Base-by-base conservation (phyloP, 2,888 invertebrate genomes). In the Lochmaea capreae region DNA sequence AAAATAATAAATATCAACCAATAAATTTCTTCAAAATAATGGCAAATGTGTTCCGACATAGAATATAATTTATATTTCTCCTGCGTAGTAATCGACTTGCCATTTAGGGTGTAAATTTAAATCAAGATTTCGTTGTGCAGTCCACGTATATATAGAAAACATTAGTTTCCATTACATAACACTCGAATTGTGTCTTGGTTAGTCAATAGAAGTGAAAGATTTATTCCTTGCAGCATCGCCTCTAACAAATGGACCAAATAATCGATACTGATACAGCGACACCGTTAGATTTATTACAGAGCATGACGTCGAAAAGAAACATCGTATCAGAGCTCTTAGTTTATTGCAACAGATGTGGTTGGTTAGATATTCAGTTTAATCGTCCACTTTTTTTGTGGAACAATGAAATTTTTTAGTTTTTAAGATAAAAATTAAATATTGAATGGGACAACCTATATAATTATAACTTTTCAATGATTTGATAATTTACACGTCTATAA, bases 241-340 rank as follows among this genome's bases (percentile, higher is more conserved):
- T 81, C 82, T 82, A 85, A 87, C 84, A 85, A 87, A 87, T 86
- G 86, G 86, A 81, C 83, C 86, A 84, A 84, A 83, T 86, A 87
- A 87, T 87, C 87, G 86, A 86, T 87, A 86, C 85, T 85, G 86
- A 86, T 86, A 85, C 83, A 82, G 80, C 80, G 82, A 84, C 83
- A 83, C 80, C 80, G 80, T 79, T 79, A 85, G 85, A 85, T 85
- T 85, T 85, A 85, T 84, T 76, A 79, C 80, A 62, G 79, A 82
- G 82, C 82, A 82, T 82, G 82, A 81, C 79, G 75, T 74, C n/a
- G 49, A n/a, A 49, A 49, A 49, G 49, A 49, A n/a, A 49, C 14
- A 49, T n/a, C n/a, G 49, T 49, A 14, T 49, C n/a, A n/a, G 49
- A 49, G n/a, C n/a, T 49, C n/a, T 49, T 49, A 49, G n/a, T 49